These are phyloP conservation scores for Atherinomorus stipes DNA, from an alignment of 2,113 vertebrate genomes.

Conservation along the genomic window DNA sequence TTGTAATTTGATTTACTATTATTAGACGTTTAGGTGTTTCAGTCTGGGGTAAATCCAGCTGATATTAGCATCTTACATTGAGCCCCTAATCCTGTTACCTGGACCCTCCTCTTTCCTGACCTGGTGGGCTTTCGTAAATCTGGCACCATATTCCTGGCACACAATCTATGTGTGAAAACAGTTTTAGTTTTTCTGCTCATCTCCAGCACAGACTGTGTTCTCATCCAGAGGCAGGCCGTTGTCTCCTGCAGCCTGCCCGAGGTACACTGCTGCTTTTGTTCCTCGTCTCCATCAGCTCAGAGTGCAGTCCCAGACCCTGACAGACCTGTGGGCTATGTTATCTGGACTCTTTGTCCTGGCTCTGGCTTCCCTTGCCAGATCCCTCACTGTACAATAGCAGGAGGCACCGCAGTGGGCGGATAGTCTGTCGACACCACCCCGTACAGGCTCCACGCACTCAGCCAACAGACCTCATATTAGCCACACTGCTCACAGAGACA, in stretches of 20 bases:
- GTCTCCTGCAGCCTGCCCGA: slow-evolving; percentile 85
- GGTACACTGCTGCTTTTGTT: slow-evolving; percentile 95
- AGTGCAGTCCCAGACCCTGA: slow-evolving; percentile 82
- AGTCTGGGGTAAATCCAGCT: too few relatives aligned
- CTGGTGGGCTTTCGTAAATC: slow-evolving; percentile 82
- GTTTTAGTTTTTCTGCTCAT: slow-evolving; percentile 80
- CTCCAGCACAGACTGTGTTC: slow-evolving; percentile 90
- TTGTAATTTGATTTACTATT: too few relatives aligned
- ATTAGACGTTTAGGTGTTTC: too few relatives aligned
- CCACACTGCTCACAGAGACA: too few relatives aligned
- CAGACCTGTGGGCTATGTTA: slow-evolving; percentile 82
- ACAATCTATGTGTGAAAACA: slow-evolving; percentile 13
- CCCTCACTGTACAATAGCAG: slow-evolving; percentile 60
- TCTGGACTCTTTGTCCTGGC: slow-evolving; percentile 78
- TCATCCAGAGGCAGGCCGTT: slow-evolving; percentile 87
- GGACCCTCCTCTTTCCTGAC: slow-evolving; percentile 58
- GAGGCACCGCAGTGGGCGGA: slow-evolving; percentile 45
- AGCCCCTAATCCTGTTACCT: too few relatives aligned
- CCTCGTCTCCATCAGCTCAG: slow-evolving; percentile 81
- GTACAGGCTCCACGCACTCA: slow-evolving; percentile 29
- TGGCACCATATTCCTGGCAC: slow-evolving; percentile 79
- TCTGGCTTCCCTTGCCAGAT: slow-evolving; percentile 52
- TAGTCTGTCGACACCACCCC: slow-evolving; percentile 41
- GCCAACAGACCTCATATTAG: neutral
- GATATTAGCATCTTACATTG: too few relatives aligned